Evolutionary conservation across 92 coral and sea anemone species (phyloP).

Genomic region (Palythoa grandis): DNA sequence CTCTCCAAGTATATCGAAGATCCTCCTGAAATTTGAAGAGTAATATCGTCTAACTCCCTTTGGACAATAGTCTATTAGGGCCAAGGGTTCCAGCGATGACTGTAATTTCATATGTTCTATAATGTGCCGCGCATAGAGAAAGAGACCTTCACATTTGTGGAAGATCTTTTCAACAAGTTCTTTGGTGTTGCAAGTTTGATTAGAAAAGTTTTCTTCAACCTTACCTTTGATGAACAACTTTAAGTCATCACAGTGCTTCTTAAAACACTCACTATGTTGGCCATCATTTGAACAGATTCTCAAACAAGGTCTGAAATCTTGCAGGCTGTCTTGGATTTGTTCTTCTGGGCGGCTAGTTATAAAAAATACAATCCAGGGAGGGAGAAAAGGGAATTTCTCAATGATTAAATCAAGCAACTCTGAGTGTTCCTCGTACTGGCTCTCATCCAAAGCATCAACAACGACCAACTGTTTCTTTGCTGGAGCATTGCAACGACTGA

Average conservation of each 20-base stretch:
- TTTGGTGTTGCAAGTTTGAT: background rate
- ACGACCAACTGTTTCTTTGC: conserved; percentile 42
- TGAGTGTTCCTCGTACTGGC: conserved; percentile 51
- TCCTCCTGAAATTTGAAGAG: conserved; percentile 25
- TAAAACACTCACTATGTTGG: background rate
- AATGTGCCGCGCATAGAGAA: conserved; percentile 24
- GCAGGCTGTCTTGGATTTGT: background rate
- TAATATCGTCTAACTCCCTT: conserved; percentile 6
- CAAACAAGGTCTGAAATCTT: conserved; percentile 15
- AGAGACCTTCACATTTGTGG: conserved; percentile 33
- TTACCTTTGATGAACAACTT: background rate
- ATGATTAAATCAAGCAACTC: conserved; percentile 54
- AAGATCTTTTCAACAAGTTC: conserved; percentile 5
- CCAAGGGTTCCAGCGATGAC: background rate
- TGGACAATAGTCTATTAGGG: background rate
- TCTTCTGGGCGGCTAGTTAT: conserved; percentile 61
- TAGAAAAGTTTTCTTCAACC: background rate
- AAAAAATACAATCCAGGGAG: conserved; percentile 63
- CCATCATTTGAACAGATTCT: conserved; percentile 33
- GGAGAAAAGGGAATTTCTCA: conserved; percentile 48
- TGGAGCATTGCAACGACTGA: conserved; percentile 17
- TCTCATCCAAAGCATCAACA: conserved; percentile 64
- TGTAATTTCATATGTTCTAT: background rate
- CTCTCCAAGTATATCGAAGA: conserved; percentile 14
- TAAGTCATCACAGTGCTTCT: conserved; percentile 9